Evolutionary conservation across 2,888 invertebrate species (phyloP), one percentile per base, ranked within the genome.

Genomic region (Quadroppia sp.): DNA sequence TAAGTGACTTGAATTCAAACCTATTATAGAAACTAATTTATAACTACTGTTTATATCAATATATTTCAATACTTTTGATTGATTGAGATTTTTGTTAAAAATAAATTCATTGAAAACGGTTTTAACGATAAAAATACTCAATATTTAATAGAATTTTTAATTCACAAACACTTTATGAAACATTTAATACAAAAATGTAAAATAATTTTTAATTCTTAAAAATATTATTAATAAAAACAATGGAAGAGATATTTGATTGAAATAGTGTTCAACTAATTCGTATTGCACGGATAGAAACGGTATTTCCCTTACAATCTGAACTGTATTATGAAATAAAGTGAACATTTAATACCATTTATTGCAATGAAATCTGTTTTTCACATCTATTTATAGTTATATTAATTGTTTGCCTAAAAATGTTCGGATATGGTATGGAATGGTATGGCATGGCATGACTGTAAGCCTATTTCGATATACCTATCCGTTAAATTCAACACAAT

Each of bases 1-100:
- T 23, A 56, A 23, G 56, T 56, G 56, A 56, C 56, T 56, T 56
- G 56, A 56, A 56, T 56, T 30, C 20, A 11, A 56, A 56, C 4
- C 15, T 36, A 36, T 36, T 7, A 11, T 7, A 36, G 11, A 36
- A 36, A 20, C 4, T 20, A 20, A 2, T 50, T 50, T 50, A 7
- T 20, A n/a, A n/a, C 2, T 3, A 20, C 50, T 3, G 4, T 17
- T 45, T 4, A 45, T 4, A 45, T 4, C 4, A 50, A 20, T 20
- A 15, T 50, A 45, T 50, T 17, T 7, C 15, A 20, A 20, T 17
- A 50, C 6, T n/a, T 50, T 50, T n/a, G 4, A 17, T 20, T 3
- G 20, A 20, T 50, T n/a, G 6, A 20, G n/a, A 4, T n/a, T 50
- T 50, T n/a, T 4, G 50, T n/a, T 20, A 20, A 20, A 6, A 36